Conservation (phyloP, 2,797 vertebrate genomes). For the Phalanger gymnotis region DNA sequence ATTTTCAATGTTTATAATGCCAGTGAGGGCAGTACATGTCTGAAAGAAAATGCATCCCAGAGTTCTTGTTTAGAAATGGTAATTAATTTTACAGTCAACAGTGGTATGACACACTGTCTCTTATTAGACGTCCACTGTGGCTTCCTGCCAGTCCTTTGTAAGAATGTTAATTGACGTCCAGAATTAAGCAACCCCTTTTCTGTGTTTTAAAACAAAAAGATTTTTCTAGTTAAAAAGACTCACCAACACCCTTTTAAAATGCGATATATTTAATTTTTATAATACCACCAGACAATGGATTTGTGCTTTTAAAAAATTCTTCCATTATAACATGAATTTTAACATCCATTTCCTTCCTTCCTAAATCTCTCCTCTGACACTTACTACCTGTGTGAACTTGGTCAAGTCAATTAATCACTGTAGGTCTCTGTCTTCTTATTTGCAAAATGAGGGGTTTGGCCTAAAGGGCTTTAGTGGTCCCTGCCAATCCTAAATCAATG, state of each 20-base stretch:
- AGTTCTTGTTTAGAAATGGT: constrained; percentile 80
- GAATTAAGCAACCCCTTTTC: constrained; percentile 67
- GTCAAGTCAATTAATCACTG: background rate
- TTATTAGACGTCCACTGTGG: constrained; percentile 78
- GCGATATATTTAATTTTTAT: constrained; percentile 23
- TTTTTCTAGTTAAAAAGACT: constrained; percentile 69
- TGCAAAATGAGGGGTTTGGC: background rate
- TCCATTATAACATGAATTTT: constrained; percentile 9
- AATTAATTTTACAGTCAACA: constrained; percentile 81
- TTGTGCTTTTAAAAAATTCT: constrained; percentile 23
- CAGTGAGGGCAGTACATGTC: constrained; percentile 66
- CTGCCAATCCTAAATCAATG: background rate
- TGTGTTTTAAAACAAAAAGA: constrained; percentile 72
- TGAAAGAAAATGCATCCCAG: constrained; percentile 74
- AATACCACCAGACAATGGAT: constrained; percentile 18
- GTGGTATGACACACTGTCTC: constrained; percentile 79
- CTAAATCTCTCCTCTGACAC: background rate
- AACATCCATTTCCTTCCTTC: constrained; percentile 17
- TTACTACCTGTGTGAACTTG: background rate
- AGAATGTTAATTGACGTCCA: constrained; percentile 82
- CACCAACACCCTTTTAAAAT: constrained; percentile 47
- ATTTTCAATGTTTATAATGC: constrained; percentile 71
- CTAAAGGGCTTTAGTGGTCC: background rate
- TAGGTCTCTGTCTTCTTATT: background rate
- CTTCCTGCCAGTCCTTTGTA: constrained; percentile 79